These are phyloP conservation scores for Brachionus rubens DNA, from an alignment of 1,140 invertebrate species.

Conservation along the genomic window DNA sequence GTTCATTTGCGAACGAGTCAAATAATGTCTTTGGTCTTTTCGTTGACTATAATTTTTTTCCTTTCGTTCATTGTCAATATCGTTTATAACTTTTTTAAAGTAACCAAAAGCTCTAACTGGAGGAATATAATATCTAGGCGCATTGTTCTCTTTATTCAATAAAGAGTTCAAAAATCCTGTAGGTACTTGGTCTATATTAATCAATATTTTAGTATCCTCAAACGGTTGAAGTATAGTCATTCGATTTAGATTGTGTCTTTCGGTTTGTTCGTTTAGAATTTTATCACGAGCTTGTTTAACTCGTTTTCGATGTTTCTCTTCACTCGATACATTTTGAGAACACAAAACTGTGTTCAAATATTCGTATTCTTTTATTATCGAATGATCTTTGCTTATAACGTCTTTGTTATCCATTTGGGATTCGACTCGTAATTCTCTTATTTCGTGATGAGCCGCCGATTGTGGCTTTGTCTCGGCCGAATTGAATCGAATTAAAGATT, in stretches of 20 bases:
- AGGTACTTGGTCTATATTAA: conserved; percentile 36
- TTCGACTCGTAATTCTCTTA: neutral
- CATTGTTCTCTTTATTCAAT: conserved; percentile 33
- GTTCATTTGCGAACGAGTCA: neutral
- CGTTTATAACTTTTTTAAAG: conserved; percentile 22
- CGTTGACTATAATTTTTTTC: neutral
- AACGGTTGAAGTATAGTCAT: conserved; percentile 43
- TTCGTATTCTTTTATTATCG: conserved; percentile 20
- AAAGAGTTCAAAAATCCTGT: neutral
- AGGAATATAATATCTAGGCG: conserved; percentile 31
- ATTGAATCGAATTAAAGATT: neutral
- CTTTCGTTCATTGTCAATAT: neutral
- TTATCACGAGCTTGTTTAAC: conserved; percentile 36
- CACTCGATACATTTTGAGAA: neutral
- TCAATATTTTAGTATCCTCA: conserved; percentile 42
- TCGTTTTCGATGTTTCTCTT: conserved; percentile 10
- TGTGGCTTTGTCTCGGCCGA: neutral
- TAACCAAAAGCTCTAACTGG: conserved; percentile 28
- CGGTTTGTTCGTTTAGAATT: conserved; percentile 36
- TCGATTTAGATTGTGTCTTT: conserved; percentile 27
- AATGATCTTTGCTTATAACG: conserved; percentile 3
- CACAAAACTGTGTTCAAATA: neutral
- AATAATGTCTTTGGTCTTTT: neutral
- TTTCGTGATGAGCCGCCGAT: neutral
- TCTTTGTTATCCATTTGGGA: conserved; percentile 22